Percentiles rank a stretch among this genome's conserved stretches.
phyloP scores from a whole-genome alignment of 2,113 vertebrate genomes.

The Pristiophorus japonicus region DNA sequence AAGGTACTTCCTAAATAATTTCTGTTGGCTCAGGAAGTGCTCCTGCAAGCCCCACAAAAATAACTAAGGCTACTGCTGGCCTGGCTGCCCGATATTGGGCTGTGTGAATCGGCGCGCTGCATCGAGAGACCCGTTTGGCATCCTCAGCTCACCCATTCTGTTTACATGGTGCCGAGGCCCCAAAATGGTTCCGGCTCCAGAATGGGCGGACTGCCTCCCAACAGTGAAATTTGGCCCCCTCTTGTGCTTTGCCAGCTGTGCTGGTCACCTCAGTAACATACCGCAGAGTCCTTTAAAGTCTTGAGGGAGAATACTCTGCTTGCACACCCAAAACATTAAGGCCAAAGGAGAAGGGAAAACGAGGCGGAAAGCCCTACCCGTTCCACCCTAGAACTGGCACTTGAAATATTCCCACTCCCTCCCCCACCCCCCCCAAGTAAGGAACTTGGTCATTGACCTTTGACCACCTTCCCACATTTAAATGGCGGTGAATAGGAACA shows the following conservation, averaged over 20 bases:
- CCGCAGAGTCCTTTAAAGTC: not conserved
- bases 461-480: too few relatives aligned
- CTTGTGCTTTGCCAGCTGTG: not conserved
- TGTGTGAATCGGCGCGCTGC: not conserved
- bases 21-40: not conserved
- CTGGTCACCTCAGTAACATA: not conserved
- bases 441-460: too few relatives aligned
- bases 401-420: too few relatives aligned
- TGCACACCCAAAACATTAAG: not conserved
- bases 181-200: not conserved
- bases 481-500: too few relatives aligned
- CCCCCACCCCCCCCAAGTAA: too few relatives aligned
- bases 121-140: not conserved
- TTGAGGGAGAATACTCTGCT: not conserved
- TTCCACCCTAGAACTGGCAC: too few relatives aligned
- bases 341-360: not conserved
- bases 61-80: not conserved
- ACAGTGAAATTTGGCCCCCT: not conserved
- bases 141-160: not conserved
- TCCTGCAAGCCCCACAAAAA: not conserved
- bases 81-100: not conserved
- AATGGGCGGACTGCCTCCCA: not conserved
- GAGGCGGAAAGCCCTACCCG: not conserved
- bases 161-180: not conserved
- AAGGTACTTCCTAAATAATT: not conserved